phyloP scores from a whole-genome alignment of 2,888 invertebrate genomes.

The Antheraea yamamai region DNA sequence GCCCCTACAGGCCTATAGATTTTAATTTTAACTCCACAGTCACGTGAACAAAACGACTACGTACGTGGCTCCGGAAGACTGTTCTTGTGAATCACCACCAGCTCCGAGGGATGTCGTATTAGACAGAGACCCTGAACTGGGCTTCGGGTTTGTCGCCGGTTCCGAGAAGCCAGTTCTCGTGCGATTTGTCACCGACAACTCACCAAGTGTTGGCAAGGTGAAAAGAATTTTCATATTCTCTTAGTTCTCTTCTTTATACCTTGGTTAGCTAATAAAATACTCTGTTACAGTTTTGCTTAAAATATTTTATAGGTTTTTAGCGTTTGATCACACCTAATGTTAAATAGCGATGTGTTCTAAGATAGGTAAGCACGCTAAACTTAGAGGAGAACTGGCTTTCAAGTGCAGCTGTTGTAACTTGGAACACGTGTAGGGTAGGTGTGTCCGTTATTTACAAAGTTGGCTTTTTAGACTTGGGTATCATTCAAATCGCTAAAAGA shows the following conservation, averaged over 20 bases:
- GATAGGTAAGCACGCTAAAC: too few relatives aligned
- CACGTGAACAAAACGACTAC: conserved; percentile 95
- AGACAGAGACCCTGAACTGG: conserved; percentile 88
- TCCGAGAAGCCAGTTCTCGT: conserved; percentile 96
- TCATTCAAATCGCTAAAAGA: too few relatives aligned
- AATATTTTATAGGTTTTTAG: too few relatives aligned
- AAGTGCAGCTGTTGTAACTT: too few relatives aligned
- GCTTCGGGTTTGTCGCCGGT: conserved; percentile 98
- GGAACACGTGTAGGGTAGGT: too few relatives aligned
- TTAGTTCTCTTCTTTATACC: background rate
- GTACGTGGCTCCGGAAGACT: conserved; percentile 90
- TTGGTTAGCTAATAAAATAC: background rate
- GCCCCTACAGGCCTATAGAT: too few relatives aligned
- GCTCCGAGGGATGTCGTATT: conserved; percentile 90
- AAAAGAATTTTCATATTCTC: conserved; percentile 22
- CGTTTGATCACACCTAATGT: too few relatives aligned
- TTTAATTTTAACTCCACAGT: conserved; percentile 74
- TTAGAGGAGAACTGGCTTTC: too few relatives aligned
- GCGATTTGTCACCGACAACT: conserved; percentile 93
- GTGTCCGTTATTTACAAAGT: too few relatives aligned
- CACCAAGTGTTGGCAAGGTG: conserved; percentile 94
- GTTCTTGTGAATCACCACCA: conserved; percentile 87
- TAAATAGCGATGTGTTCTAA: too few relatives aligned
- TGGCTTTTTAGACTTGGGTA: too few relatives aligned
- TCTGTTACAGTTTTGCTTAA: background rate